Evolutionary conservation across 1,140 invertebrate species (phyloP), one percentile per base, ranked within the genome.

Genomic region (Apocrypta bakeri): DNA sequence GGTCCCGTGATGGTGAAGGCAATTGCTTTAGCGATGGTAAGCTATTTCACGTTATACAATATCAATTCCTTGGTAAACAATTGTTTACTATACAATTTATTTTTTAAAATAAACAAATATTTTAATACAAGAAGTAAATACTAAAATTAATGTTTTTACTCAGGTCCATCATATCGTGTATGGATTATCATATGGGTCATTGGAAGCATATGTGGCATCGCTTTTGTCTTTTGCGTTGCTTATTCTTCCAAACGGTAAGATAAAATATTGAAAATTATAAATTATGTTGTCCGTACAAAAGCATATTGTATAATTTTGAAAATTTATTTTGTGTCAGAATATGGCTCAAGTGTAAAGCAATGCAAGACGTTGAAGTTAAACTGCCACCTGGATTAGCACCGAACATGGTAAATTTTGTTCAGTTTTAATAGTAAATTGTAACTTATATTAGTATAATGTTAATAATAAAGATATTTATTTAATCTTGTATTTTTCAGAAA

Each of bases 351-450:
- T 93, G 90, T 71, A 91, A 91, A 85, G 89, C 89, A 6, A 94
- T 94, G 93, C 89, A 89, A 84, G 91, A 93, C 83, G 92, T 94
- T 0, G 90, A 93, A 85, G 91, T 94, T 0, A 93, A 93, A 87
- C 85, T 94, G 61, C 94, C 94, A 56, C 92, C 93, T 17, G 94
- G 93, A 75, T 84, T 95, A 14, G 91, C 91, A 71, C 88, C 90
- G n/a, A 88, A 90, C 33, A 90, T 88, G 87, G 90, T 91, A 83
- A 76, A 64, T 66, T 73, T 2, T 75, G 27, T 8, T 9, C 21
- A 76, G 11, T 31, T 61, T 63, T 76, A 9, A 63, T 27, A 21
- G 63, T 33, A n/a, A 42, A 61, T 76, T n/a, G 72, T 68, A 64
- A 85, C 31, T 66, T 56, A 17, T 48, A 17, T 17, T 1, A 21